These are phyloP conservation scores for Myxocyprinus asiaticus DNA, from an alignment of 2,113 vertebrate species.

Conservation along the genomic window DNA sequence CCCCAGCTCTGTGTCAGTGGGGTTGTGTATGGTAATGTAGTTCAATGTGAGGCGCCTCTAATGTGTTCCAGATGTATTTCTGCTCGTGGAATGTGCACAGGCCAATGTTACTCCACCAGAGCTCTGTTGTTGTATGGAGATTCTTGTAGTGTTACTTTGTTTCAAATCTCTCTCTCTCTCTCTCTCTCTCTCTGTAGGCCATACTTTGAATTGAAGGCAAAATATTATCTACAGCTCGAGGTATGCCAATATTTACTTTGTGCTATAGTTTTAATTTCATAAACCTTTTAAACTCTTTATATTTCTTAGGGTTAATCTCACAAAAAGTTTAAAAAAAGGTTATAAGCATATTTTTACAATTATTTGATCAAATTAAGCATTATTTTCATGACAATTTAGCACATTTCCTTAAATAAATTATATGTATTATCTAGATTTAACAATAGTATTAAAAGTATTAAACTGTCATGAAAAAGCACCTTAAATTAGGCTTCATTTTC, in stretches of 20 bases:
- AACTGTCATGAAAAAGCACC: too few species aligned
- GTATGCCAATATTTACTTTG: conserved; percentile 66
- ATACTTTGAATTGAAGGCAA: conserved; percentile 96
- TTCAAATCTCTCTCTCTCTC: conserved; percentile 17
- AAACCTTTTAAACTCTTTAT: too few species aligned
- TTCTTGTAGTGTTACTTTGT: conserved; percentile 9
- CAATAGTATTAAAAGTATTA: too few species aligned
- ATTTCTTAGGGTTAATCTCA: too few species aligned
- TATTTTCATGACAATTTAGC: too few species aligned
- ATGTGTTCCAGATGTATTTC: conserved; percentile 55
- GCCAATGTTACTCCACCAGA: conserved; percentile 17
- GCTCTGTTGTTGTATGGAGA: conserved; percentile 52
- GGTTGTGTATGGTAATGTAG: neutral
- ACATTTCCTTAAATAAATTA: too few species aligned
- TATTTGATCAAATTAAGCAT: too few species aligned
- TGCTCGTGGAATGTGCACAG: conserved; percentile 63
- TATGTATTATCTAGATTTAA: too few species aligned
- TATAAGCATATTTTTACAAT: too few species aligned
- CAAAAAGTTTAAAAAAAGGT: too few species aligned
- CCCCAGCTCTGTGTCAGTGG: conserved; percentile 27
- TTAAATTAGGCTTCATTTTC: too few species aligned
- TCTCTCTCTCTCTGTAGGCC: conserved; percentile 78
- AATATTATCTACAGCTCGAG: conserved; percentile 96
- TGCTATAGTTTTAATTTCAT: too few species aligned
- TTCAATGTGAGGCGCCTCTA: conserved; percentile 14